A percentile compares a stretch with the other conserved stretches of the same genome.
Conservation (phyloP, 2,888 invertebrate species). For the Rhagonycha fulva region DNA sequence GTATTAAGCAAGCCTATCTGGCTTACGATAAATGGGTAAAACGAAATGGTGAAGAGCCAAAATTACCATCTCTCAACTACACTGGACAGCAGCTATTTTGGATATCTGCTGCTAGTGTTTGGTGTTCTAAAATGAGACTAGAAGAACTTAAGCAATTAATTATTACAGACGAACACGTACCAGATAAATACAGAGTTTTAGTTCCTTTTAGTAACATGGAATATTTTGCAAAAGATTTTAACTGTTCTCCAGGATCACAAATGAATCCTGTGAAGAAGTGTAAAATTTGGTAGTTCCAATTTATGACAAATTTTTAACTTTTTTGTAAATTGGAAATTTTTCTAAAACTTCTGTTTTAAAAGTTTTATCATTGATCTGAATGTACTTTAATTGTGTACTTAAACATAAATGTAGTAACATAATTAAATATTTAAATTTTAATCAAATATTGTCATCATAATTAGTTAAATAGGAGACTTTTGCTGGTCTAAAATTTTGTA, state of each 20-base stretch:
- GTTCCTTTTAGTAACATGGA: constrained; percentile 64
- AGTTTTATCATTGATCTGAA: constrained; percentile 6
- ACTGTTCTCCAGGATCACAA: constrained; percentile 60
- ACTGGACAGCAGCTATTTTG: constrained; percentile 60
- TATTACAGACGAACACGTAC: constrained; percentile 54
- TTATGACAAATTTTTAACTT: background rate
- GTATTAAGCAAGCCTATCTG: constrained; percentile 83
- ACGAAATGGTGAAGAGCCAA: constrained; percentile 47
- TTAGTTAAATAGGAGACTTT: background rate
- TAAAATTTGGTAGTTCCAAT: constrained; percentile 61
- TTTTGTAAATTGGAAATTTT: background rate
- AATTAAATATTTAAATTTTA: background rate
- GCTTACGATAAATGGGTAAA: constrained; percentile 50
- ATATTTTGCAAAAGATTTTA: constrained; percentile 65
- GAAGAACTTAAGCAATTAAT: constrained; percentile 51
- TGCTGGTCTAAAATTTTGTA: background rate
- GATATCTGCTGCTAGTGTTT: constrained; percentile 64
- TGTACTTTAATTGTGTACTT: constrained; percentile 1
- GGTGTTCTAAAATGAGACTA: constrained; percentile 58
- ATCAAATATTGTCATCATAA: background rate
- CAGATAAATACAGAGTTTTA: constrained; percentile 61
- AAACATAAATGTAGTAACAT: background rate
- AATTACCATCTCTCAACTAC: constrained; percentile 48
- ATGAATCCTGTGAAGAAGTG: constrained; percentile 69
- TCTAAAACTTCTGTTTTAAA: constrained; percentile 17